Conservation (phyloP, 1,140 invertebrate species). For the Drosophila ercepeae region DNA sequence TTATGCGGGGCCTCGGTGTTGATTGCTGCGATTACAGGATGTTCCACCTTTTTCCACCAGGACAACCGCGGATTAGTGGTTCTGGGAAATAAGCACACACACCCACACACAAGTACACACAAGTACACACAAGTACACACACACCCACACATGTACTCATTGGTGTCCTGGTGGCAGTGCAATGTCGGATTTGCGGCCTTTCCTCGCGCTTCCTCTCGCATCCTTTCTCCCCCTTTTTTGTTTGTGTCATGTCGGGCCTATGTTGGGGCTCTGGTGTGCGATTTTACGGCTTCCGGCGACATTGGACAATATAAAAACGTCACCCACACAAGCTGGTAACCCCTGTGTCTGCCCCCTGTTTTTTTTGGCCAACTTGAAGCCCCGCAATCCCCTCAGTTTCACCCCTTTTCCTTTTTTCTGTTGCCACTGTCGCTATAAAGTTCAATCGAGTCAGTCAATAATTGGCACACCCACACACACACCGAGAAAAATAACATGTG, state of each 20-base stretch:
- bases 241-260: constrained; percentile 57
- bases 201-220: constrained; percentile 14
- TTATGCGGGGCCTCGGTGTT: constrained; percentile 5
- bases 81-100: constrained; percentile 14
- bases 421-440: constrained; percentile 44
- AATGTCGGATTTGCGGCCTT: constrained; percentile 73
- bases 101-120: constrained; percentile 11
- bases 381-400: neutral
- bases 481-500: neutral
- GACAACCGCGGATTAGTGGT: constrained; percentile 22
- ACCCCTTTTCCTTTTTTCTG: neutral
- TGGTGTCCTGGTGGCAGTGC: constrained; percentile 54
- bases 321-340: constrained; percentile 16
- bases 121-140: constrained; percentile 20
- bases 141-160: constrained; percentile 4
- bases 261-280: constrained; percentile 37
- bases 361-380: neutral
- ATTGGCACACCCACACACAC: constrained; percentile 49
- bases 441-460: constrained; percentile 77
- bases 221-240: constrained; percentile 24
- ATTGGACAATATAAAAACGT: constrained; percentile 63
- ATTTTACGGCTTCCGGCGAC: constrained; percentile 73
- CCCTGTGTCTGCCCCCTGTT: neutral
- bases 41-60: neutral
- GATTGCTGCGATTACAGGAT: constrained; percentile 44